A percentile compares a stretch with the other conserved stretches of the same genome.
Evolutionary conservation across 2,113 vertebrate species (phyloP).

Genomic region (Oncorhynchus tshawytscha): DNA sequence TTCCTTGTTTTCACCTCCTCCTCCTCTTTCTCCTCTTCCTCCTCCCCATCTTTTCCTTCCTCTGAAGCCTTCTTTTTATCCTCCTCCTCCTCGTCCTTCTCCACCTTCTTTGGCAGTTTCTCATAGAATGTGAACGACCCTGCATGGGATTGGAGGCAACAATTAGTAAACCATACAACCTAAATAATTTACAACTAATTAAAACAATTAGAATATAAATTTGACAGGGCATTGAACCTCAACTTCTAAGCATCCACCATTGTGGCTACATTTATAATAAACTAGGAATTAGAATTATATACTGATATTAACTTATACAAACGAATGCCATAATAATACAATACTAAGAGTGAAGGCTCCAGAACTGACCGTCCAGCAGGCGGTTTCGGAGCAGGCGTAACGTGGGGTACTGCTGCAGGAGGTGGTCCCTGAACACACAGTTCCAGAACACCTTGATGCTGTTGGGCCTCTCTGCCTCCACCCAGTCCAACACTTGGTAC

Average conservation of each 20-base stretch:
- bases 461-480: conserved; percentile 46
- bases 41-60: too few relatives aligned
- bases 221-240: too few relatives aligned
- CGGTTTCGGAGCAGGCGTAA: conserved; percentile 44
- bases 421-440: conserved; percentile 57
- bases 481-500: conserved; percentile 59
- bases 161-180: too few relatives aligned
- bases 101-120: conserved; percentile 16
- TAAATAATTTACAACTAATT: too few relatives aligned
- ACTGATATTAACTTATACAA: neutral
- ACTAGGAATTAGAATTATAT: too few relatives aligned
- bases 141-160: conserved; percentile 6
- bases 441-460: conserved; percentile 57
- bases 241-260: too few relatives aligned
- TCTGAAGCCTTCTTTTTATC: too few relatives aligned
- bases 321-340: too few relatives aligned
- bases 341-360: neutral
- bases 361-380: conserved; percentile 62
- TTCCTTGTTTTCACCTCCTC: neutral
- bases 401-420: conserved; percentile 51
- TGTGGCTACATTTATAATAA: too few relatives aligned
- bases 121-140: conserved; percentile 42
- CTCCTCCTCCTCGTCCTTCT: neutral
- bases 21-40: too few relatives aligned
- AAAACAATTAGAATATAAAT: too few relatives aligned